Percentiles rank a stretch among this genome's conserved stretches.
phyloP scores from a whole-genome alignment of 2,888 invertebrate species.

The Noctua janthe region DNA sequence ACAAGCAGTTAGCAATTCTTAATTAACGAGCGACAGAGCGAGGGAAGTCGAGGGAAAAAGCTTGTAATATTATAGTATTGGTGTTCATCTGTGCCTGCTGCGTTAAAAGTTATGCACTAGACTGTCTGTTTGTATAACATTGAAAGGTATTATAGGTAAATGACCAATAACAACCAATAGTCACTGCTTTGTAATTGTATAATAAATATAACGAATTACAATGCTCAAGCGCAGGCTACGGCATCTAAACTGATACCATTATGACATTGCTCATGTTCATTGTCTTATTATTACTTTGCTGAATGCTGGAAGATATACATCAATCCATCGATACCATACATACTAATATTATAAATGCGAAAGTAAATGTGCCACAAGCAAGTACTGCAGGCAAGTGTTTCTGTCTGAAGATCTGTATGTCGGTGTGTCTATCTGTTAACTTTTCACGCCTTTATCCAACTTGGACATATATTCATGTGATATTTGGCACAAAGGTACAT shows the following conservation, averaged over 20 bases:
- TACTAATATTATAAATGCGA: background rate
- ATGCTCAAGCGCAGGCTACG: constrained; percentile 12
- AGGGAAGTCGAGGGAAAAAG: no score
- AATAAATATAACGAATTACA: constrained; percentile 13
- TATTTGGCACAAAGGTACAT: background rate
- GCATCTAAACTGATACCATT: constrained; percentile 15
- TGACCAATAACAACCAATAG: background rate
- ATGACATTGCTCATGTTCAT: constrained; percentile 10
- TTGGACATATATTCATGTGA: background rate
- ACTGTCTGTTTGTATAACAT: background rate
- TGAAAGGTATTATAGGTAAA: background rate
- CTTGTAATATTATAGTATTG: no score
- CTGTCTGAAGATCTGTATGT: background rate
- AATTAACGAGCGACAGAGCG: no score
- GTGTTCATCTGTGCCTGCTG: background rate
- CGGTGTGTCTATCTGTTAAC: background rate
- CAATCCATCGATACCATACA: background rate
- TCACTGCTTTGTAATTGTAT: background rate
- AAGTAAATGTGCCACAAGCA: background rate
- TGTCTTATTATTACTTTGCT: background rate
- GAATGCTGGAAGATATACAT: background rate
- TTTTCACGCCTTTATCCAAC: background rate
- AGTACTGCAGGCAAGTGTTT: background rate
- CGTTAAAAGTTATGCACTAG: background rate
- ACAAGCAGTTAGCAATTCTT: no score